Conservation (phyloP, 1,140 invertebrate genomes). For the Maniola jurtina region DNA sequence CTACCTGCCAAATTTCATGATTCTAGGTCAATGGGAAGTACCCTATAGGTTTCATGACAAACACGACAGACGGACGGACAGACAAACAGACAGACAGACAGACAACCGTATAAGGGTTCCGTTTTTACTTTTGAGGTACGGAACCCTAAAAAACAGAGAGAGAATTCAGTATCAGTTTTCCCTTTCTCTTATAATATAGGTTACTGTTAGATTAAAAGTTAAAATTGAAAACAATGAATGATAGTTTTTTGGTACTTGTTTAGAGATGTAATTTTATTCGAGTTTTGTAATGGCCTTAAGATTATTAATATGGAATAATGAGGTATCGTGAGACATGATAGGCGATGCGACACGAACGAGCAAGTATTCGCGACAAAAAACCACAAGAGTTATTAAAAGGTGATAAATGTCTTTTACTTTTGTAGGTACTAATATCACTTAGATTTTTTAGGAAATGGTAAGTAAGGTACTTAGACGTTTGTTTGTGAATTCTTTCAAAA, state of each 20-base stretch:
- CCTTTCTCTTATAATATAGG: too few species aligned
- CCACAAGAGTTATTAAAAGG: neutral
- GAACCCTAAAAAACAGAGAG: too few species aligned
- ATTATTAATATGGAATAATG: conserved; percentile 4
- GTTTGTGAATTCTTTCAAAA: too few species aligned
- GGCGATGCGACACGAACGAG: neutral
- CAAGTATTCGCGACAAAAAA: conserved; percentile 1
- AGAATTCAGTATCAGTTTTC: too few species aligned
- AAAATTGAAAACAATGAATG: conserved; percentile 1
- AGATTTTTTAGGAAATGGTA: neutral
- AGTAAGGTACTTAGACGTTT: neutral
- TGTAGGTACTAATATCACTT: neutral
- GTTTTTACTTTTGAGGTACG: too few species aligned
- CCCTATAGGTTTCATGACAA: too few species aligned
- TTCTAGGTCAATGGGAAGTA: too few species aligned
- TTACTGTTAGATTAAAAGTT: neutral
- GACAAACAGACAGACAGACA: too few species aligned
- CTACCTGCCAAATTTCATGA: too few species aligned
- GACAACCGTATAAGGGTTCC: too few species aligned
- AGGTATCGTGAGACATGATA: conserved; percentile 11
- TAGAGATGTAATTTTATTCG: conserved; percentile 2
- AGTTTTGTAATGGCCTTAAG: conserved; percentile 7
- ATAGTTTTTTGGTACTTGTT: neutral
- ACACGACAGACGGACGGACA: too few species aligned
- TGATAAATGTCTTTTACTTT: conserved; percentile 1